Evolutionary conservation across 2,797 vertebrate genomes (phyloP).

Genomic region (Psittacula echo): DNA sequence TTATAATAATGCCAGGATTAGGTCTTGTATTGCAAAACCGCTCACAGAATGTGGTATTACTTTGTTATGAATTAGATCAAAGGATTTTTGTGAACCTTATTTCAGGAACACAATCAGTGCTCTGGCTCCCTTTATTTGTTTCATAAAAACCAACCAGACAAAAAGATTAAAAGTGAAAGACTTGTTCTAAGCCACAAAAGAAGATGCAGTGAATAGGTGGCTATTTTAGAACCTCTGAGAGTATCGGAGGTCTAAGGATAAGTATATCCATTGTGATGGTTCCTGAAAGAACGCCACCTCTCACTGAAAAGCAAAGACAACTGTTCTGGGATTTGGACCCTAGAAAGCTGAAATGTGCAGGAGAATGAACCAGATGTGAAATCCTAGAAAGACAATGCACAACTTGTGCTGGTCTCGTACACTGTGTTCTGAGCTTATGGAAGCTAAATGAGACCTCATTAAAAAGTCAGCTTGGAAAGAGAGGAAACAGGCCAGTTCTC

Average conservation of each 20-base stretch:
- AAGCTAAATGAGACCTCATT: slow-evolving; percentile 33
- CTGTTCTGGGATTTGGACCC: not conserved
- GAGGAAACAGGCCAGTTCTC: slow-evolving; percentile 54
- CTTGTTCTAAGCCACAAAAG: not conserved
- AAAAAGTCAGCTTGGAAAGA: slow-evolving; percentile 53
- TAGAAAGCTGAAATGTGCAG: not conserved
- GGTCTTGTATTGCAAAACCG: not conserved
- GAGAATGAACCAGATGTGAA: not conserved
- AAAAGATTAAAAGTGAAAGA: not conserved
- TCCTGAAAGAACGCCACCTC: not conserved
- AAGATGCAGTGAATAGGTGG: not conserved
- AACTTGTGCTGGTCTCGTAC: not conserved
- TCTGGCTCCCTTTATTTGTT: not conserved
- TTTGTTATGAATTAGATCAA: not conserved
- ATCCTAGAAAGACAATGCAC: slow-evolving; percentile 54
- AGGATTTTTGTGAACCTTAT: not conserved
- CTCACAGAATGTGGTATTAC: not conserved
- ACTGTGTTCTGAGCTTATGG: slow-evolving; percentile 40
- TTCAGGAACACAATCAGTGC: not conserved
- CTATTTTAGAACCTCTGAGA: not conserved
- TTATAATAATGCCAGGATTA: not conserved
- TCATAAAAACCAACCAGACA: not conserved
- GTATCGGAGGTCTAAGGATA: not conserved
- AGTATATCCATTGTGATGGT: not conserved
- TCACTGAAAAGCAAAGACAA: not conserved